phyloP scores from a whole-genome alignment of 2,888 invertebrate genomes.

The Pachliopta kotzebuea region DNA sequence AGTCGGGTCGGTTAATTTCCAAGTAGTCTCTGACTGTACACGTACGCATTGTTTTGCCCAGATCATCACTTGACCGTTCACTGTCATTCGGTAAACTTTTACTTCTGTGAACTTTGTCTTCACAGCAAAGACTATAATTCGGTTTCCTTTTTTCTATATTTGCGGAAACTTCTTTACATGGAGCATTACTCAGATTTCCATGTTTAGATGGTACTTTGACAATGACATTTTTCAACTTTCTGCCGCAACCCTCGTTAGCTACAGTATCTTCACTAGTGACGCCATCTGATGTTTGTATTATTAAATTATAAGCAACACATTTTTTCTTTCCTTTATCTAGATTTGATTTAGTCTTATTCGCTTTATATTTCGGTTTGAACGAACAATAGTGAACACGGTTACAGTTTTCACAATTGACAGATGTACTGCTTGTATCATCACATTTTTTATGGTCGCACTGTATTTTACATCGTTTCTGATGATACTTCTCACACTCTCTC shows the following conservation, averaged over 20 bases:
- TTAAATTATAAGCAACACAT: slow-evolving; percentile 69
- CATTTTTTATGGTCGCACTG: slow-evolving; percentile 45
- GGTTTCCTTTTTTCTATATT: slow-evolving; percentile 49
- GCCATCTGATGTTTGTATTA: slow-evolving; percentile 71
- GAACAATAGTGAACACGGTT: slow-evolving; percentile 55
- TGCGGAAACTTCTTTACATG: slow-evolving; percentile 53
- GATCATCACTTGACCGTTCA: slow-evolving; percentile 59
- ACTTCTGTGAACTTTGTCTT: slow-evolving; percentile 43
- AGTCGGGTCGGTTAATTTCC: slow-evolving; percentile 85
- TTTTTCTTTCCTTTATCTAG: slow-evolving; percentile 58
- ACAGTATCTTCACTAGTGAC: slow-evolving; percentile 56
- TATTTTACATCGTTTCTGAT: slow-evolving; percentile 57
- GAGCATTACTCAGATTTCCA: slow-evolving; percentile 43
- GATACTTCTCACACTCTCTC: slow-evolving; percentile 69
- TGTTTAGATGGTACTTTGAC: slow-evolving; percentile 65
- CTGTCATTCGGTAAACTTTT: slow-evolving; percentile 59
- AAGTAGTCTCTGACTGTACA: slow-evolving; percentile 85
- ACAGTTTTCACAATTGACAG: slow-evolving; percentile 61
- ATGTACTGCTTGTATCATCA: slow-evolving; percentile 63
- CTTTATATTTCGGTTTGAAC: slow-evolving; percentile 58
- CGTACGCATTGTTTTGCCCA: slow-evolving; percentile 47
- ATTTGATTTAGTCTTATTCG: slow-evolving; percentile 44
- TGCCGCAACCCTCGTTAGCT: slow-evolving; percentile 39
- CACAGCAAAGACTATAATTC: slow-evolving; percentile 39
- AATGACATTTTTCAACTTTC: slow-evolving; percentile 59